Evolutionary conservation across 2,797 vertebrate species (phyloP).

Genomic region (Falco biarmicus): DNA sequence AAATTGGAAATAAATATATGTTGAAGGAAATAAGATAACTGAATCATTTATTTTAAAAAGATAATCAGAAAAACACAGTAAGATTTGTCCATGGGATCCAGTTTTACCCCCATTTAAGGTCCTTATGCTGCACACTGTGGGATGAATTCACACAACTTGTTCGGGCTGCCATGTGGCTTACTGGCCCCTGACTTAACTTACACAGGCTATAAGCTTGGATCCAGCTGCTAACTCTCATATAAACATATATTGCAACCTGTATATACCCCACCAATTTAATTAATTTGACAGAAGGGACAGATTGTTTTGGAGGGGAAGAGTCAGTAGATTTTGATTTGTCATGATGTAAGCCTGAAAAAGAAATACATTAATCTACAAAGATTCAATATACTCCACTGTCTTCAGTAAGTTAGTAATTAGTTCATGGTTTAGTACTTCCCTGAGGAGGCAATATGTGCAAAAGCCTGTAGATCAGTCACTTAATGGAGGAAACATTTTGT

Average conservation of each 20-base stretch:
- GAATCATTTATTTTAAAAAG: not conserved
- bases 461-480: not conserved
- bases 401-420: not conserved
- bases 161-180: not conserved
- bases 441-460: not conserved
- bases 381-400: not conserved
- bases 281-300: not conserved
- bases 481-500: not conserved
- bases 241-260: not conserved
- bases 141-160: not conserved
- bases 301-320: not conserved
- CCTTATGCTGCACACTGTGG: not conserved
- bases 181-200: not conserved
- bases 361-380: not conserved
- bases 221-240: not conserved
- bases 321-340: not conserved
- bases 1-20: not conserved
- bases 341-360: not conserved
- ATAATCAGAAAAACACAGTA: not conserved
- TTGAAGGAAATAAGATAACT: not conserved
- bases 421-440: not conserved
- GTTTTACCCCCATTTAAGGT: not conserved
- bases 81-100: not conserved
- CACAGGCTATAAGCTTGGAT: not conserved
- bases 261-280: not conserved